Evolutionary conservation across 2,797 vertebrate species (phyloP).

Genomic region (Urocyon cinereoargenteus): DNA sequence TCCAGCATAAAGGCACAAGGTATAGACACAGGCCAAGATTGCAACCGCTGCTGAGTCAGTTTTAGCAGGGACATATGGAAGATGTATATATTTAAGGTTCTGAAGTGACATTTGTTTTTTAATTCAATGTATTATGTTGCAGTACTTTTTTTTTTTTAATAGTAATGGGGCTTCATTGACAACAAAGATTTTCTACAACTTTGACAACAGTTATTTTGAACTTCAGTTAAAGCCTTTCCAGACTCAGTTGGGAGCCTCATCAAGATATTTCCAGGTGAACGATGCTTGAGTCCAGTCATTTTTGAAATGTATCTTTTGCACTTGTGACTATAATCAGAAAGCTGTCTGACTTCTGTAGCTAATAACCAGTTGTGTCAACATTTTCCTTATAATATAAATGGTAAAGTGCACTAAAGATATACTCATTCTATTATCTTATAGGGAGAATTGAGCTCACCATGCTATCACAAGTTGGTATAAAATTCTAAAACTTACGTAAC

Average conservation of each 20-base stretch:
- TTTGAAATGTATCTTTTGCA: conserved; percentile 8
- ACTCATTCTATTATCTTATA: not conserved
- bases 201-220: not conserved
- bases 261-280: not conserved
- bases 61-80: not conserved
- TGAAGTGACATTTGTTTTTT: not conserved
- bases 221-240: not conserved
- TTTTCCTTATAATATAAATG: conserved; percentile 20
- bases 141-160: not conserved
- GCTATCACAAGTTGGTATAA: conserved; percentile 34
- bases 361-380: not conserved
- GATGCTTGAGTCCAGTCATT: not conserved
- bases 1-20: not conserved
- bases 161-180: not conserved
- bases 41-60: not conserved
- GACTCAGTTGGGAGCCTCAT: not conserved
- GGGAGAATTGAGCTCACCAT: not conserved
- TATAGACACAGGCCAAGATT: not conserved
- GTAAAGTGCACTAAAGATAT: not conserved
- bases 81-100: not conserved
- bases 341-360: not conserved
- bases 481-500: conserved; percentile 49
- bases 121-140: not conserved
- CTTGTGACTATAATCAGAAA: not conserved
- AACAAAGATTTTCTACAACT: not conserved